Percentiles rank a stretch among this genome's conserved stretches.
These are phyloP conservation scores for Sander vitreus DNA, from an alignment of 2,113 vertebrate species.

Conservation along the genomic window DNA sequence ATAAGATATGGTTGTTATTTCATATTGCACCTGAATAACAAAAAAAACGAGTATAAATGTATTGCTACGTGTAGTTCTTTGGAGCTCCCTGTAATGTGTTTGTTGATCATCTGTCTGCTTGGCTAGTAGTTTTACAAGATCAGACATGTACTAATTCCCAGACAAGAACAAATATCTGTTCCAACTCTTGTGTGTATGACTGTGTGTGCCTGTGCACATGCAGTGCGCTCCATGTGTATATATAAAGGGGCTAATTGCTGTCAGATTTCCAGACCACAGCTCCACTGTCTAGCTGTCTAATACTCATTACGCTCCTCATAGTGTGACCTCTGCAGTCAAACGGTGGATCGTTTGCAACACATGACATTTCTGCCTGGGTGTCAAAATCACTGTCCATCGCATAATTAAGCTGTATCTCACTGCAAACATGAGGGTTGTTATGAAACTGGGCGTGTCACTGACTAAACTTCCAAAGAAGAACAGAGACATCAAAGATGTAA, in stretches of 20 bases:
- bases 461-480: conserved; percentile 51
- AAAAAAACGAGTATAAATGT: neutral
- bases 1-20: neutral
- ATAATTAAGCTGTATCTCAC: conserved; percentile 66
- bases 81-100: conserved; percentile 15
- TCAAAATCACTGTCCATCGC: conserved; percentile 48
- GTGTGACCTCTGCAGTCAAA: conserved; percentile 79
- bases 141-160: conserved; percentile 59
- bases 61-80: conserved; percentile 2
- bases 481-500: conserved; percentile 66
- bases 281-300: conserved; percentile 72
- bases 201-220: conserved; percentile 29
- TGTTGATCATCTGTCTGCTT: conserved; percentile 62
- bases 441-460: conserved; percentile 49
- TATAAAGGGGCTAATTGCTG: conserved; percentile 78
- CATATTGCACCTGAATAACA: neutral
- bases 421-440: conserved; percentile 39
- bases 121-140: conserved; percentile 22
- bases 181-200: conserved; percentile 14
- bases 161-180: conserved; percentile 76
- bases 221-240: conserved; percentile 60
- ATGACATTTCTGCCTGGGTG: conserved; percentile 71
- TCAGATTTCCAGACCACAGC: conserved; percentile 78
- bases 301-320: conserved; percentile 70
- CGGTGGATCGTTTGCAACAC: conserved; percentile 56